A percentile compares a stretch with the other conserved stretches of the same genome.
Conservation (phyloP, 2,888 invertebrate genomes). For the Ochlodes sylvanus region DNA sequence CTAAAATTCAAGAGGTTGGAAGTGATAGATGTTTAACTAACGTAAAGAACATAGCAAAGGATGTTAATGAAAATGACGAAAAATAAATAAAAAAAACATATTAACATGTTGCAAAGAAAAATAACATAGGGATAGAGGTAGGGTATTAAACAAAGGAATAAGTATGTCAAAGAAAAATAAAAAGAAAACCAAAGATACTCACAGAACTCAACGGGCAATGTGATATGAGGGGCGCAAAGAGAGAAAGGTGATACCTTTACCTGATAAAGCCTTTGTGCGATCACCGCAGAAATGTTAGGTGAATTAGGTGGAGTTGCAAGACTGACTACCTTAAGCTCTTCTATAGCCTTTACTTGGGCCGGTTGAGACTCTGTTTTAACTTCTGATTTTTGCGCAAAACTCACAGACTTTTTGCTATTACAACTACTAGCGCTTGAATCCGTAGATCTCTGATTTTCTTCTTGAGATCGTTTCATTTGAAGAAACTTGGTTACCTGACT, state of each 20-base stretch:
- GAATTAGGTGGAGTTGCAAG: slow-evolving; percentile 90
- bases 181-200: slow-evolving; percentile 75
- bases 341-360: slow-evolving; percentile 76
- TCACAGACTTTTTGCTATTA: slow-evolving; percentile 90
- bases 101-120: slow-evolving; percentile 39
- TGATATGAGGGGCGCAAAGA: slow-evolving; percentile 56
- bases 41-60: slow-evolving; percentile 32
- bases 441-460: slow-evolving; percentile 85
- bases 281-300: slow-evolving; percentile 88
- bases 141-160: slow-evolving; percentile 33
- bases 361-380: slow-evolving; percentile 69
- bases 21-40: slow-evolving; percentile 31
- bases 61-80: slow-evolving; percentile 38
- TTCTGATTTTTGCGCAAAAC: slow-evolving; percentile 88
- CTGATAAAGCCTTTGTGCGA: slow-evolving; percentile 86
- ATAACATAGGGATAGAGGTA: background rate
- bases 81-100: slow-evolving; percentile 42
- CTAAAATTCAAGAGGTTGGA: slow-evolving; percentile 57
- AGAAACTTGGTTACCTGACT: slow-evolving; percentile 90
- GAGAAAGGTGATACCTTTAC: slow-evolving; percentile 61
- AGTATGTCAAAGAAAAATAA: slow-evolving; percentile 47
- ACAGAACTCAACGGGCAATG: slow-evolving; percentile 78
- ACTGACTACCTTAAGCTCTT: slow-evolving; percentile 74
- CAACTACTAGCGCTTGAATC: slow-evolving; percentile 85
- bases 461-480: slow-evolving; percentile 88